phyloP scores from a whole-genome alignment of 2,113 vertebrate species.

The Carettochelys insculpta region DNA sequence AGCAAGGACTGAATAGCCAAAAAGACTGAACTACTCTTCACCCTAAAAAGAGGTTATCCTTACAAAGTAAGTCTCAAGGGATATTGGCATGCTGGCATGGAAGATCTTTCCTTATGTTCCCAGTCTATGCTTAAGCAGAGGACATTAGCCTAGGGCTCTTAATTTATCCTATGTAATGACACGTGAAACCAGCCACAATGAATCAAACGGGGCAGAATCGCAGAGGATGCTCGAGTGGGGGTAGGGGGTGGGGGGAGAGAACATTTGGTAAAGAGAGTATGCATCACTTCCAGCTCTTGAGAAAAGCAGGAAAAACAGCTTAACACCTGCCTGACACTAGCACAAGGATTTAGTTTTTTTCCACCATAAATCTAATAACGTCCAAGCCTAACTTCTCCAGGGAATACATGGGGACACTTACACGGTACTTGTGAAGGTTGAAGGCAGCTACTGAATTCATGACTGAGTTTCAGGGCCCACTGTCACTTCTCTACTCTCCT shows the following conservation, averaged over 20 bases:
- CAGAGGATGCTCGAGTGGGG: neutral
- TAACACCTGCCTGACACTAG: neutral
- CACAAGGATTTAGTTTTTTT: neutral
- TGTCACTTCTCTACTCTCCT: neutral
- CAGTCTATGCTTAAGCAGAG: neutral
- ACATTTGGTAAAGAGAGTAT: neutral
- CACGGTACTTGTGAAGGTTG: neutral
- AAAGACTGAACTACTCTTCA: neutral
- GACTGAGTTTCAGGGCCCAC: neutral
- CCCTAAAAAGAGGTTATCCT: neutral
- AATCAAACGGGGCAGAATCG: slow-evolving; percentile 16
- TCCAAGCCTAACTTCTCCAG: neutral
- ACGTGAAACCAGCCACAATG: neutral
- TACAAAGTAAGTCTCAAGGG: neutral
- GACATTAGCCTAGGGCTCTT: neutral
- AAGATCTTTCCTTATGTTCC: neutral
- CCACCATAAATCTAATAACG: neutral
- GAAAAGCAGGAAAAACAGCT: slow-evolving; percentile 17
- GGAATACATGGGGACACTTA: neutral
- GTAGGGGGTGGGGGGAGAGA: neutral
- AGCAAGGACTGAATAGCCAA: neutral
- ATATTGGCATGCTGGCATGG: neutral
- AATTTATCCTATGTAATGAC: neutral
- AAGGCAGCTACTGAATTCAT: neutral
- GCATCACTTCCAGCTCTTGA: slow-evolving; percentile 11